Conservation (phyloP, 2,113 vertebrate genomes). For the Phyllostomus discolor region DNA sequence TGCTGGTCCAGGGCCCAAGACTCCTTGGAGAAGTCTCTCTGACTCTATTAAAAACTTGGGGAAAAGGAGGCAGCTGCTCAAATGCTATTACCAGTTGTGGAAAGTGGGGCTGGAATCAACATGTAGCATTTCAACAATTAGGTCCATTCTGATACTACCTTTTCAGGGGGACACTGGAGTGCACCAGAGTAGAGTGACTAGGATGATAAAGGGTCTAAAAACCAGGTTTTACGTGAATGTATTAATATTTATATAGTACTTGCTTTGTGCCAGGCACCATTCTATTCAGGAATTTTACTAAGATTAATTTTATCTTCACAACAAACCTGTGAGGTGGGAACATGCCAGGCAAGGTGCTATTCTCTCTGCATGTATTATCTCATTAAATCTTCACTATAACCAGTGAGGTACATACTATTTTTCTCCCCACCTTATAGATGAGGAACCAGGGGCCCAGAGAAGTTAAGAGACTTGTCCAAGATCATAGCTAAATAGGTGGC, state of each 20-base stretch:
- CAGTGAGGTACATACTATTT: background rate
- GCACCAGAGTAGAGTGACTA: background rate
- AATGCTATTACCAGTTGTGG: background rate
- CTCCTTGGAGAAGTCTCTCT: background rate
- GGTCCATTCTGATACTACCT: background rate
- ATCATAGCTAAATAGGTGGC: background rate
- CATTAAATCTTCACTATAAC: background rate
- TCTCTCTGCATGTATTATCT: background rate
- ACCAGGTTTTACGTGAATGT: background rate
- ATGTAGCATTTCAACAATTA: background rate
- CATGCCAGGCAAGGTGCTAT: background rate
- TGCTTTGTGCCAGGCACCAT: background rate
- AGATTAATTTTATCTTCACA: background rate
- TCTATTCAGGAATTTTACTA: background rate
- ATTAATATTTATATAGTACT: background rate
- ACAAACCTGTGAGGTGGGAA: background rate
- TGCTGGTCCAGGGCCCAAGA: background rate
- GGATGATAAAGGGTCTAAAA: background rate
- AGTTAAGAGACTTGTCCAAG: background rate
- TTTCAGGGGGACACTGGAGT: background rate
- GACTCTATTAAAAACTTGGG: background rate
- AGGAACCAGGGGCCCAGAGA: background rate
- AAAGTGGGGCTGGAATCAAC: background rate
- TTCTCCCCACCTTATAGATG: background rate
- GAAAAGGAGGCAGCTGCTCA: background rate